Evolutionary conservation across 2,888 invertebrate genomes (phyloP), one percentile per base, ranked within the genome.

Genomic region (Pristionchus fissidentatus): DNA sequence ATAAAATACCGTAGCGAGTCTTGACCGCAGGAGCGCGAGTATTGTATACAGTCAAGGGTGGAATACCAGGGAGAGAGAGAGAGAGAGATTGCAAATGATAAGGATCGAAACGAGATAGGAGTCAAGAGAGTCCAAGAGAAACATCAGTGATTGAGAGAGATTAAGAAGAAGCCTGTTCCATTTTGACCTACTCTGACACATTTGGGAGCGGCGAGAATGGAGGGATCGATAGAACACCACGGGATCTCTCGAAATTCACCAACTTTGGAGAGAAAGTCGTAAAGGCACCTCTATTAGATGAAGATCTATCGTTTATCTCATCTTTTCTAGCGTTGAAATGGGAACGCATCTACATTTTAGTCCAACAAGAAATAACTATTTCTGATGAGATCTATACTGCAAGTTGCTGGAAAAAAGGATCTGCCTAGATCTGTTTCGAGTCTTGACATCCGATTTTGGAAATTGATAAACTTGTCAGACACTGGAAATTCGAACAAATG

Each of bases 51-150:
- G 75, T 26, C 13, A 26, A 79, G 35, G 49, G 49, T 77, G 26
- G 77, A 77, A n/a, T n/a, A n/a, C n/a, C n/a, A n/a, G n/a, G n/a
- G n/a, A n/a, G n/a, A n/a, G n/a, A n/a, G n/a, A n/a, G n/a, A n/a
- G n/a, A n/a, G n/a, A n/a, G n/a, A n/a, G n/a, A n/a, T n/a, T n/a
- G n/a, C n/a, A 38, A 66, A 13, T 13, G 29, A 13, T 73, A 70
- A 41, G 43, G 46, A 46, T 46, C 26, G 29, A 26, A 82, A 43
- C 10, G 77, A 55, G 60, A 62, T 55, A 66, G 32, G 29, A 35
- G 77, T n/a, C 0, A 35, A 60, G 57, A 62, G 79, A 52, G 46
- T 19, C 4, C n/a, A 49, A 43, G 83, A 83, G 70, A 70, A n/a
- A 55, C 78, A 35, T 77, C n/a, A 15, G 26, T 62, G 62, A 26